Base-by-base conservation (phyloP, 1,140 invertebrate genomes). In the Caenorhabditis remanei region DNA sequence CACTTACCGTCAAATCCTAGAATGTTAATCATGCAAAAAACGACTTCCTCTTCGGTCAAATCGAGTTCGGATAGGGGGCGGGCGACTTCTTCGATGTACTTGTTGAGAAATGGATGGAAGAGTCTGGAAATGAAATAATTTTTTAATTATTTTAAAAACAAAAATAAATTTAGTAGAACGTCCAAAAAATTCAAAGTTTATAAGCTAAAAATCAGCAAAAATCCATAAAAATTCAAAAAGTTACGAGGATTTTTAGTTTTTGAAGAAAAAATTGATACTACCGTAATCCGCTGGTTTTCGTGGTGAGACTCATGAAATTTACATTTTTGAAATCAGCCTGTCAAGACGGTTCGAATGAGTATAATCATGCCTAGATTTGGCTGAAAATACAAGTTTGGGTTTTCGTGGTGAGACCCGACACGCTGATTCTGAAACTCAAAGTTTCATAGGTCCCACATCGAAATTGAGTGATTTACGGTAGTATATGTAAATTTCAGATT, bases 21-120 rank as follows among this genome's bases (percentile, higher is more conserved):
- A 43, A 71, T 71, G 24, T 71, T 1, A 19, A 71, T 40, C 65
- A 71, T 71, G 46, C 65, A 71, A 71, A 71, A 71, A 2, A 71
- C 65, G 6, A 71, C 41, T 71, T 71, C 65, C 19, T 71, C 65
- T 43, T 43, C 41, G 14, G 65, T 71, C 41, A 71, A n/a, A 21
- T 71, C 65, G 1, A 71, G 24, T 46, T 71, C 65, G 8, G 65
- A 11, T 5, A 71, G 8, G 7, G 65, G 65, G 13, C 41, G 11
- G 13, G 40, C 65, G 2, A 71, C 65, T 16, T 71, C 65, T 19
- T 71, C 65, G 4, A 71, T 71, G 19, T 71, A 71, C 19, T 71
- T 43, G 19, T 71, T 71, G 2, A 71, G 65, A 46, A 71, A 71
- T 46, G 65, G 65, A 46, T 71, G 65, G 65, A 71, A 71, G 0